phyloP scores from a whole-genome alignment of 2,888 invertebrate species.

The Phasia obesa region DNA sequence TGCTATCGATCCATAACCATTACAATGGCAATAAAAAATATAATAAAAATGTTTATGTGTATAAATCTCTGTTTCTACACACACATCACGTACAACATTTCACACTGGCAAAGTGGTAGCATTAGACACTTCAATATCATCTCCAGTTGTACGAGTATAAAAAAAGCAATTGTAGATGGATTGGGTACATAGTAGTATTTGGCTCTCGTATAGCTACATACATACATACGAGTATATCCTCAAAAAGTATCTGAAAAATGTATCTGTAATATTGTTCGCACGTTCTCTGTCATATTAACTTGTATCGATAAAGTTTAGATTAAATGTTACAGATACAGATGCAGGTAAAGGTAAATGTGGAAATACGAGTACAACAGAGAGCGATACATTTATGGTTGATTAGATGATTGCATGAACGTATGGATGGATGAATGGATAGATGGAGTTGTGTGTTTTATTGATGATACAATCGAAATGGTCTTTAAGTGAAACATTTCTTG shows the following conservation, averaged over 20 bases:
- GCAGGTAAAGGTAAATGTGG: not conserved
- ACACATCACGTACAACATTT: constrained; percentile 58
- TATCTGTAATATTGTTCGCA: constrained; percentile 26
- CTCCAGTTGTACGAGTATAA: constrained; percentile 32
- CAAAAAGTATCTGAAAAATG: too few species aligned
- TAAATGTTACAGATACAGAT: constrained; percentile 46
- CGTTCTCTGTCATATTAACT: constrained; percentile 23
- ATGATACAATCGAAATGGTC: constrained; percentile 14
- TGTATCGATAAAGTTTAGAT: constrained; percentile 56
- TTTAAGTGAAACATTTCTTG: constrained; percentile 42
- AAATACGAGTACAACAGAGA: not conserved
- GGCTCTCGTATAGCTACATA: too few species aligned
- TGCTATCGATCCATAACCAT: constrained; percentile 19
- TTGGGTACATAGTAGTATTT: not conserved
- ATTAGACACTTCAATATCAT: constrained; percentile 54
- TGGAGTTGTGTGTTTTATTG: constrained; percentile 10
- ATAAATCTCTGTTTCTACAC: constrained; percentile 30
- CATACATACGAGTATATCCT: too few species aligned
- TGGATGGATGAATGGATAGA: constrained; percentile 14
- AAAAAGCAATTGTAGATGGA: constrained; percentile 20
- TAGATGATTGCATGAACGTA: not conserved
- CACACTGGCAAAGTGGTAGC: constrained; percentile 38
- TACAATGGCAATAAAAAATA: not conserved
- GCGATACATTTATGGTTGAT: constrained; percentile 7
- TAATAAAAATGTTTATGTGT: not conserved